Percentiles rank a stretch among this genome's conserved stretches.
phyloP scores from a whole-genome alignment of 1,140 invertebrate genomes.

The Lucilia sericata region DNA sequence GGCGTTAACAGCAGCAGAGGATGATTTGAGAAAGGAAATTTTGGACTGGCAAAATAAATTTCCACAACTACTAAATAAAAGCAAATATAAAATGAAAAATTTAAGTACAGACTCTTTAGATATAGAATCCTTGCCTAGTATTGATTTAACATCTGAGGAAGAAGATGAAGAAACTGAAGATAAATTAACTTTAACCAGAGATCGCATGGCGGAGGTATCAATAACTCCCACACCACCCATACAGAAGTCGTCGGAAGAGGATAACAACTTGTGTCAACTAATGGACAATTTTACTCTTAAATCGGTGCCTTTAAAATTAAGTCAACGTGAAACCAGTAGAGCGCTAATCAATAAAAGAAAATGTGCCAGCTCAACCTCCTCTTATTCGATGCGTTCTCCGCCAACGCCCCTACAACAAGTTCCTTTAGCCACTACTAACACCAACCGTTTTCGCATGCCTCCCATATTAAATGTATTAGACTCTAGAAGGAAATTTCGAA shows the following conservation, averaged over 20 bases:
- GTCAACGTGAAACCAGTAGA: not conserved
- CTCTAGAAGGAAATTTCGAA: slow-evolving; percentile 57
- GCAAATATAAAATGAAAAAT: not conserved
- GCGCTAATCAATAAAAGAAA: slow-evolving; percentile 17
- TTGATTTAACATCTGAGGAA: slow-evolving; percentile 39
- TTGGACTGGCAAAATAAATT: slow-evolving; percentile 64
- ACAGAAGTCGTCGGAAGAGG: slow-evolving; percentile 23
- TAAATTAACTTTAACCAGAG: slow-evolving; percentile 51
- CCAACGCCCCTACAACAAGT: slow-evolving; percentile 26
- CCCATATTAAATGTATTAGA: slow-evolving; percentile 64
- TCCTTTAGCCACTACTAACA: not conserved
- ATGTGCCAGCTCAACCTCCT: slow-evolving; percentile 27
- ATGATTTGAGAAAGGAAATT: slow-evolving; percentile 62
- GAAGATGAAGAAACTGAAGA: slow-evolving; percentile 35
- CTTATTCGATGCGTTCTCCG: slow-evolving; percentile 20
- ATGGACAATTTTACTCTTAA: slow-evolving; percentile 20
- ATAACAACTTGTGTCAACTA: slow-evolving; percentile 36
- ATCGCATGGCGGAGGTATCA: not conserved
- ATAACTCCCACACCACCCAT: not conserved
- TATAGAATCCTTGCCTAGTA: slow-evolving; percentile 45
- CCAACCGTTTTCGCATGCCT: slow-evolving; percentile 55
- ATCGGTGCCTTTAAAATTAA: slow-evolving; percentile 30
- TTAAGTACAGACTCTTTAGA: slow-evolving; percentile 13
- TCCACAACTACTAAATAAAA: slow-evolving; percentile 50
- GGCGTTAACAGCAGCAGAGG: slow-evolving; percentile 53